Conservation (phyloP, 2,888 invertebrate genomes). For the Meloe dianella region DNA sequence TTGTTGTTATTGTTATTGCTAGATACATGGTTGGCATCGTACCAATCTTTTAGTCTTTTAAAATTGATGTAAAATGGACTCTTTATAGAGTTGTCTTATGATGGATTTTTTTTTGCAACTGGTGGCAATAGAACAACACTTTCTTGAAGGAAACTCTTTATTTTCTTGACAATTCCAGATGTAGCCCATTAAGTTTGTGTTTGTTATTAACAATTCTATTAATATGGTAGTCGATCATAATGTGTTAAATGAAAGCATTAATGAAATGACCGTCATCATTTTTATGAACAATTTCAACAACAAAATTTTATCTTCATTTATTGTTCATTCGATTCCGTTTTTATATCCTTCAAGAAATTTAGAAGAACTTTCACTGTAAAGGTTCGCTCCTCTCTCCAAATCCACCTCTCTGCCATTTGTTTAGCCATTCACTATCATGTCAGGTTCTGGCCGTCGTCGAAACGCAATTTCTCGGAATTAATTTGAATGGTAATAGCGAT, state of each 20-base stretch:
- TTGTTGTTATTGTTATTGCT: conserved; percentile 1
- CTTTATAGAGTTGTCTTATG: conserved; percentile 1
- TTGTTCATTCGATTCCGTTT: no score
- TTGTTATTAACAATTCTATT: no score
- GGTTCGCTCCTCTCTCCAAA: no score
- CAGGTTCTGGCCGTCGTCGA: neutral
- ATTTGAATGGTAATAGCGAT: conserved; percentile 18
- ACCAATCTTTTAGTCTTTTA: neutral
- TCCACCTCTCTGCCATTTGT: neutral
- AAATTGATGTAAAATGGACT: neutral
- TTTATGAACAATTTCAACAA: no score
- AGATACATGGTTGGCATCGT: neutral
- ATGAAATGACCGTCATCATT: no score
- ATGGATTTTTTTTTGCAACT: neutral
- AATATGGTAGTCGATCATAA: neutral
- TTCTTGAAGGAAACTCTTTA: neutral
- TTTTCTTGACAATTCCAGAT: neutral
- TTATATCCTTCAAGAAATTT: neutral
- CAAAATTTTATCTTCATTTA: no score
- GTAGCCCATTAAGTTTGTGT: neutral
- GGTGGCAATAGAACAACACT: neutral
- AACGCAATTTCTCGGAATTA: conserved; percentile 11
- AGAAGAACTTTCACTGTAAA: neutral
- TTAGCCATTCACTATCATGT: conserved; percentile 1
- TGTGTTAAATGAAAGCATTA: neutral